Conservation (phyloP, 2,888 invertebrate genomes). For the Heliconius sara region DNA sequence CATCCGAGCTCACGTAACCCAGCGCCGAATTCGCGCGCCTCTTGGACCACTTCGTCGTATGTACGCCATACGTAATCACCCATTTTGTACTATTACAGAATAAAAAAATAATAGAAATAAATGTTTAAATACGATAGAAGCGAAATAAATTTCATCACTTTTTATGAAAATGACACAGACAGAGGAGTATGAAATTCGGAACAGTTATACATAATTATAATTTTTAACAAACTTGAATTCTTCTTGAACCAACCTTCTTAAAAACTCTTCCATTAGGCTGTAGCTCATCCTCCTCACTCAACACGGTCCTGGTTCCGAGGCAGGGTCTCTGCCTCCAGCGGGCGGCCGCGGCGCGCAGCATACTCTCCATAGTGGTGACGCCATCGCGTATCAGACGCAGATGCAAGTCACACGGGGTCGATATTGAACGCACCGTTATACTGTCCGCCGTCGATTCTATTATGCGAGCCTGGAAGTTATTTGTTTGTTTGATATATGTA, state of each 20-base stretch:
- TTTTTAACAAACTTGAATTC: no score
- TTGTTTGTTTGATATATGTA: neutral
- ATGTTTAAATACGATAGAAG: no score
- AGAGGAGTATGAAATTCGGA: no score
- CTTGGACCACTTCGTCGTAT: constrained; percentile 90
- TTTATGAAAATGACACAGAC: no score
- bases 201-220: no score
- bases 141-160: no score
- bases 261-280: constrained; percentile 97
- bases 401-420: constrained; percentile 88
- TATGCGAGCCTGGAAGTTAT: constrained; percentile 86
- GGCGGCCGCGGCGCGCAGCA: constrained; percentile 91
- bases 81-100: constrained; percentile 89
- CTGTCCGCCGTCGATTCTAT: constrained; percentile 86
- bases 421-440: constrained; percentile 89
- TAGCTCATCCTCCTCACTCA: constrained; percentile 96
- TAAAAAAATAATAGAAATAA: neutral
- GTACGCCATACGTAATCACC: constrained; percentile 96
- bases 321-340: constrained; percentile 90
- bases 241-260: constrained; percentile 94
- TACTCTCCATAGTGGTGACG: constrained; percentile 92
- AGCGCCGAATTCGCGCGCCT: constrained; percentile 90
- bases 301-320: constrained; percentile 94
- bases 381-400: constrained; percentile 89
- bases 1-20: constrained; percentile 93